Evolutionary conservation across 2,888 invertebrate species (phyloP), one percentile per base, ranked within the genome.

Genomic region (Nomada ruficornis): DNA sequence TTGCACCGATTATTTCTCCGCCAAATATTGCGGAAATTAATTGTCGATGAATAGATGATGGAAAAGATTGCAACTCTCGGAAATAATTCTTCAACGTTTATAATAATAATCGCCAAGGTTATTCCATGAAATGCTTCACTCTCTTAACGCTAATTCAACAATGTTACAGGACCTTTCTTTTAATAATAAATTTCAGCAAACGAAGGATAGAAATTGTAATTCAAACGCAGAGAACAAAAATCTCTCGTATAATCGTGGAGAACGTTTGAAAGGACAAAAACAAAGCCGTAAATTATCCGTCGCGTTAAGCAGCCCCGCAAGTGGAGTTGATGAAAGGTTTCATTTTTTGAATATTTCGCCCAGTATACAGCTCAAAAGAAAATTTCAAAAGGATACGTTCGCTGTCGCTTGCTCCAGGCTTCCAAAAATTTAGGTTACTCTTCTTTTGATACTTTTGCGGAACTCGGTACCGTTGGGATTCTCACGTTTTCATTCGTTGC

Each of bases 401-500:
- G 11, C 11, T 13, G 15, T n/a, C 47, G 15, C 36, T 64, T 29
- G 11, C 15, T 26, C 26, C 57, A 1, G 23, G 55, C 20, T 10
- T 59, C 36, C 50, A 68, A 74, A 80, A 60, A 80, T 78, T 44
- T 47, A 70, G 36, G 70, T 70, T 70, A 54, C 36, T 50, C 20
- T 47, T 26, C 70, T 54, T 65, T 78, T 67, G 79, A 54, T 54
- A 52, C 36, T 47, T 36, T n/a, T 50, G 15, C 26, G 52, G 36
- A 36, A 29, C 44, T 42, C 26, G n/a, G 50, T 55, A 26, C 26
- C 26, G 20, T 7, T 23, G 69, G 42, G 47, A 70, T 80, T 70
- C 70, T 20, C 64, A 60, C 42, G 42, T 65, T 80, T 79, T 64
- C 59, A 79, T 80, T 80, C 79, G 60, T 20, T 26, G 26, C 10